Evolutionary conservation across 2,888 invertebrate species (phyloP).

Genomic region (Silvanus unidentatus): DNA sequence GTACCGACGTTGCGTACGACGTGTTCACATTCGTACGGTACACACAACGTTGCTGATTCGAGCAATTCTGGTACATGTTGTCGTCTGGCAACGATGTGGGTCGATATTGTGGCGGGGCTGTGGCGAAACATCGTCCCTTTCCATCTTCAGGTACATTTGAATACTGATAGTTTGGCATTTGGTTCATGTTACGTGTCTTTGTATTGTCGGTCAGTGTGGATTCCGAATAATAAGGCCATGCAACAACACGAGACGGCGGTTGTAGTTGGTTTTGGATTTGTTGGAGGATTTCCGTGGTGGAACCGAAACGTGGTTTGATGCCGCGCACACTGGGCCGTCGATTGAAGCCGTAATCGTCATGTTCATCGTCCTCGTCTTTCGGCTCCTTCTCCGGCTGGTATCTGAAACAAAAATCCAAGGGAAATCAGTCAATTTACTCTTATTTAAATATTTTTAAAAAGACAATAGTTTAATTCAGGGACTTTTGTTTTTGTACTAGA

Average conservation of each 20-base stretch:
- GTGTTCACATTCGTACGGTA: conserved; percentile 35
- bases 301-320: conserved; percentile 80
- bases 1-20: conserved; percentile 35
- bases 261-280: conserved; percentile 68
- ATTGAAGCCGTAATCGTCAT: conserved; percentile 86
- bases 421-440: too few species aligned
- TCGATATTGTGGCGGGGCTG: conserved; percentile 39
- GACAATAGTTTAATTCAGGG: too few species aligned
- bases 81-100: conserved; percentile 42
- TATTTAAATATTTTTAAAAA: too few species aligned
- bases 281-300: conserved; percentile 72
- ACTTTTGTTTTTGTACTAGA: too few species aligned
- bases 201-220: conserved; percentile 46
- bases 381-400: conserved; percentile 52
- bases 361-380: conserved; percentile 65
- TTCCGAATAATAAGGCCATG: conserved; percentile 65
- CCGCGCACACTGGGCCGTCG: conserved; percentile 84
- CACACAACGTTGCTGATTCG: conserved; percentile 39
- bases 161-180: conserved; percentile 31
- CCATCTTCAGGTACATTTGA: conserved; percentile 30
- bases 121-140: conserved; percentile 26
- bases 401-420: too few species aligned
- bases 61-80: conserved; percentile 51
- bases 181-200: conserved; percentile 33
- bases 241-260: conserved; percentile 48